Evolutionary conservation across 2,888 invertebrate genomes (phyloP).

Genomic region (Lordiphosa andalusiaca): DNA sequence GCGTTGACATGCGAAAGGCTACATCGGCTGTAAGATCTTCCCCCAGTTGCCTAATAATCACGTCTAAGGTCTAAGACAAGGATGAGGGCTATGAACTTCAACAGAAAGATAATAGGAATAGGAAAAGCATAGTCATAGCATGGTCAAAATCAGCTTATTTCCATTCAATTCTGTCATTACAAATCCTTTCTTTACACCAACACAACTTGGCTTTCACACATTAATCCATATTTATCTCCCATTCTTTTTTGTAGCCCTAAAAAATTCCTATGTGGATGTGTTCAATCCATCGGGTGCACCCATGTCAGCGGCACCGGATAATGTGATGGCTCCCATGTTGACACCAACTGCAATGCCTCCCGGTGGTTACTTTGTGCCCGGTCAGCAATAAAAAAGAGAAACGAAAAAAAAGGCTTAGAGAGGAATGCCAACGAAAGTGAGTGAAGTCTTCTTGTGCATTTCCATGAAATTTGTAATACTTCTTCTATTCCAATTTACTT

Average conservation of each 20-base stretch:
- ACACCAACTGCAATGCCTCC: conserved; percentile 78
- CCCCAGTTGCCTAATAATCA: too few relatives aligned
- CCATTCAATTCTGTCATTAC: too few relatives aligned
- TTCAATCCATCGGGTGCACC: conserved; percentile 86
- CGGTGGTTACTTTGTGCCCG: conserved; percentile 79
- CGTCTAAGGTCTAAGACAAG: too few relatives aligned
- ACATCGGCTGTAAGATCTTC: too few relatives aligned
- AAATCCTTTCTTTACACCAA: too few relatives aligned
- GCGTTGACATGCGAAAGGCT: too few relatives aligned
- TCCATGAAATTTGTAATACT: background rate
- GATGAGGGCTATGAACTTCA: too few relatives aligned
- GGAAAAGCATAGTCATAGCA: too few relatives aligned
- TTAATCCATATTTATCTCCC: background rate
- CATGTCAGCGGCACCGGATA: conserved; percentile 74
- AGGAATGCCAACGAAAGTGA: conserved; percentile 32
- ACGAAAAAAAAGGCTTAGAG: background rate
- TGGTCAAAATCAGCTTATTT: too few relatives aligned
- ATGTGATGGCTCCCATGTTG: conserved; percentile 79
- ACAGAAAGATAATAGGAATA: too few relatives aligned
- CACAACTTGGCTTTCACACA: too few relatives aligned
- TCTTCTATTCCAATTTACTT: conserved; percentile 7
- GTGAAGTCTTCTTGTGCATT: background rate
- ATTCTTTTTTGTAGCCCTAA: conserved; percentile 83
- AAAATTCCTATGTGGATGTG: conserved; percentile 94
- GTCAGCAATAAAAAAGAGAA: conserved; percentile 34